Evolutionary conservation across 2,888 invertebrate species (phyloP).

Genomic region (Andrena dorsata): DNA sequence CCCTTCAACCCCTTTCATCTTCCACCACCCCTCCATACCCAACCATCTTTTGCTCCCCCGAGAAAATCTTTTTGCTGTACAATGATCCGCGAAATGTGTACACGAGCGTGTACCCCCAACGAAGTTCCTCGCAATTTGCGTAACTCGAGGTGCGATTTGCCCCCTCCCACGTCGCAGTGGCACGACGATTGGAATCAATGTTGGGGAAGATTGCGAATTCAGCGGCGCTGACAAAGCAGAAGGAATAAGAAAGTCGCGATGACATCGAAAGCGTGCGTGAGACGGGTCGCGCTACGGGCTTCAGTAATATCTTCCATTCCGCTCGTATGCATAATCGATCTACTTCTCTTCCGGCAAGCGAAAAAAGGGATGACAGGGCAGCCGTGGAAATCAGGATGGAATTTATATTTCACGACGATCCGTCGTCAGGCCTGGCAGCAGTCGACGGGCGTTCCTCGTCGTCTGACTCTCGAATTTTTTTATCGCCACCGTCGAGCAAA

Average conservation of each 20-base stretch:
- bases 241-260: constrained; percentile 28
- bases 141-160: not conserved
- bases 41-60: not conserved
- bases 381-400: constrained; percentile 31
- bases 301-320: constrained; percentile 53
- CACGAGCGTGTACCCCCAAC: not conserved
- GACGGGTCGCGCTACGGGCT: not conserved
- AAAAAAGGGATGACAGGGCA: constrained; percentile 28
- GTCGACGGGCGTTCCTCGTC: not conserved
- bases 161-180: not conserved
- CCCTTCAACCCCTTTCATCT: not conserved
- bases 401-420: constrained; percentile 52
- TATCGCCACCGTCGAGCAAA: not conserved
- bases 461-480: not conserved
- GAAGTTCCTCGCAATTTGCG: not conserved
- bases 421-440: constrained; percentile 1
- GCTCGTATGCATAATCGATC: constrained; percentile 64
- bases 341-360: constrained; percentile 27
- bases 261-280: not conserved
- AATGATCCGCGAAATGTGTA: not conserved
- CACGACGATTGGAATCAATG: constrained; percentile 38
- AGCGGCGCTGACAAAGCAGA: not conserved
- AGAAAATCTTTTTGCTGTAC: not conserved
- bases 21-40: not conserved
- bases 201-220: constrained; percentile 45